A percentile compares a stretch with the other conserved stretches of the same genome.
Evolutionary conservation across 2,888 invertebrate genomes (phyloP).

Genomic region (Ophion slaviceki): DNA sequence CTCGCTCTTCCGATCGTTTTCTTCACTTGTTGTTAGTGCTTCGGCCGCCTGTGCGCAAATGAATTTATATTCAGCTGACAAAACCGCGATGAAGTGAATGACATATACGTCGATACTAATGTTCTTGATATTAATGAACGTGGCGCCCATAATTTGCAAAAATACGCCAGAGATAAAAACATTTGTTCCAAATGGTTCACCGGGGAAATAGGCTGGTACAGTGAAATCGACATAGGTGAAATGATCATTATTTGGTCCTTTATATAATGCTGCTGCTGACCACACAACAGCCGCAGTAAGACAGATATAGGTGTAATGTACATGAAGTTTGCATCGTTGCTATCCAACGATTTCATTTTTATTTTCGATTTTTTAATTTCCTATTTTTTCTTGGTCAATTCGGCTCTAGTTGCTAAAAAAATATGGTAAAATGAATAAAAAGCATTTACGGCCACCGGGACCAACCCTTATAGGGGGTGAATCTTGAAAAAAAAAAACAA

Average conservation of each 20-base stretch:
- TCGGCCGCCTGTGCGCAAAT: constrained; percentile 54
- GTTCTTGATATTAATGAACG: constrained; percentile 64
- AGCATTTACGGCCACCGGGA: too few species aligned
- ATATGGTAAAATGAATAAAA: too few species aligned
- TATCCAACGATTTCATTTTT: too few species aligned
- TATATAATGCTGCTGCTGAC: constrained; percentile 58
- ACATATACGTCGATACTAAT: constrained; percentile 70
- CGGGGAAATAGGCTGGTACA: constrained; percentile 66
- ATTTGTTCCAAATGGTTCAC: constrained; percentile 55
- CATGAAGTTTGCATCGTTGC: too few species aligned
- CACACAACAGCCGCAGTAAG: constrained; percentile 54
- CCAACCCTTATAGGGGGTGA: too few species aligned
- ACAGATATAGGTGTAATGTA: constrained; percentile 56
- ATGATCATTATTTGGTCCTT: constrained; percentile 22
- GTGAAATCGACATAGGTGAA: constrained; percentile 70
- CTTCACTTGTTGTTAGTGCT: constrained; percentile 44
- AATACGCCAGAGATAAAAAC: constrained; percentile 61
- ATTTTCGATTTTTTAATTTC: too few species aligned
- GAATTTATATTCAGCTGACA: constrained; percentile 72
- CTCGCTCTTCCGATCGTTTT: constrained; percentile 8
- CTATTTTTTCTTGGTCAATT: too few species aligned
- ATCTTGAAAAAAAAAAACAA: too few species aligned
- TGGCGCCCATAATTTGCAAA: constrained; percentile 52
- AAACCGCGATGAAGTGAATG: constrained; percentile 67
- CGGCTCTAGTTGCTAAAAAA: too few species aligned